Percentiles rank a stretch among this genome's conserved stretches.
phyloP scores from a whole-genome alignment of 2,113 vertebrate genomes.

The Miniopterus natalensis region DNA sequence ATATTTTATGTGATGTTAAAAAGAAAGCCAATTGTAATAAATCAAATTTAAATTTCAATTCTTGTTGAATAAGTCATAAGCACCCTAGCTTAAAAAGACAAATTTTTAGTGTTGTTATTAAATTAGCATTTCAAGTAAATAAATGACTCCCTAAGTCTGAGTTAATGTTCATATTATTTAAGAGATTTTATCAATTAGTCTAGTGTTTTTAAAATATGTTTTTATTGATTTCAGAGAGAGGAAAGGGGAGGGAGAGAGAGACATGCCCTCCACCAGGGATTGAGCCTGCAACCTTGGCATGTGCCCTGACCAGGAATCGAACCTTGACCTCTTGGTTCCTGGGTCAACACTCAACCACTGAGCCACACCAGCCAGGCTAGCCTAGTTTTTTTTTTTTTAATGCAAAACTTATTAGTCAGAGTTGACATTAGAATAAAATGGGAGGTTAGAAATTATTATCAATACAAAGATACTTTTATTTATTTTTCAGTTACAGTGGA shows the following conservation, averaged over 20 bases:
- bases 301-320: no score
- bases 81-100: slow-evolving; percentile 43
- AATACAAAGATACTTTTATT: neutral
- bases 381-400: neutral
- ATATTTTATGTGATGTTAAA: slow-evolving; percentile 30
- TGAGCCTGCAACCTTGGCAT: no score
- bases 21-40: neutral
- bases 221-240: no score
- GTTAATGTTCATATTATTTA: neutral
- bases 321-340: no score
- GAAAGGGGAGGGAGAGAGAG: no score
- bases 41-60: slow-evolving; percentile 11
- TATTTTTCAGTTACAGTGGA: neutral
- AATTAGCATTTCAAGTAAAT: slow-evolving; percentile 17
- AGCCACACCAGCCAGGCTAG: no score
- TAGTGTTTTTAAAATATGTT: neutral
- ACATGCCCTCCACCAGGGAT: no score
- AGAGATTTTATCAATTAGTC: slow-evolving; percentile 4
- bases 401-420: neutral
- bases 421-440: neutral
- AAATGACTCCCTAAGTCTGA: neutral
- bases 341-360: no score
- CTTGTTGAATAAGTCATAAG: neutral
- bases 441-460: neutral
- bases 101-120: neutral